Base-by-base conservation (phyloP, 2,797 vertebrate species). In the Varecia variegata region DNA sequence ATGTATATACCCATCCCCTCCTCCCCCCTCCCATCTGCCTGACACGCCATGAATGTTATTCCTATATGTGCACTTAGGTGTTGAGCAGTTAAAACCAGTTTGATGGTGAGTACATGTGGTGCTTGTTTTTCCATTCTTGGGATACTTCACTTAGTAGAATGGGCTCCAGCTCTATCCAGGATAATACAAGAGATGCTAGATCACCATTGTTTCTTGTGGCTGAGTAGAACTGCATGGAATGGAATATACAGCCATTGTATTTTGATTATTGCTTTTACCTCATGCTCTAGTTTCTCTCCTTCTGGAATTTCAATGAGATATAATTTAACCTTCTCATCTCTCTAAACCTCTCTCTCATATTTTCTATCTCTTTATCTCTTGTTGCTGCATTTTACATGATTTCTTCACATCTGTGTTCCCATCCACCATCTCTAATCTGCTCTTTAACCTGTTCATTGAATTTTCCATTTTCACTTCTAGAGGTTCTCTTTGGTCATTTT, bases 401-500 rank as follows among this genome's bases (percentile, higher is more conserved):
- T 90, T 82, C n/a, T 18, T 92, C 25, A 81, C 23, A 67, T 54
- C 40, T 67, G 0, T 67, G 32, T 84, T 93, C 58, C 82, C 9
- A 52, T 83, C 54, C 79, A 3, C 18, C 2, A 30, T 80, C 43
- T 77, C 30, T 35, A 82, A 86, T 73, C 17, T 94, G 4, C 21
- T 30, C 79, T 93, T 81, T 68, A 32, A 45, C 25, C 40, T 73
- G 12, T 47, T 65, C 17, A 18, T 40, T 79, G 65, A 91, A 84
- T 88, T 91, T 96, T 84, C 65, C 20, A 17, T 91, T 77, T 96
- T 96, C 35, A 73, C 18, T 82, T 90, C 50, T 70, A 88, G 70
- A 93, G 76, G 25, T 95, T 88, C 45, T 80, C 6, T 71, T 70
- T 90, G 45, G 40, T 60, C 18, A 35, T 67, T 91, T 90, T 77